Evolutionary conservation across 2,888 invertebrate species (phyloP).

Genomic region (Tigriopus californicus): DNA sequence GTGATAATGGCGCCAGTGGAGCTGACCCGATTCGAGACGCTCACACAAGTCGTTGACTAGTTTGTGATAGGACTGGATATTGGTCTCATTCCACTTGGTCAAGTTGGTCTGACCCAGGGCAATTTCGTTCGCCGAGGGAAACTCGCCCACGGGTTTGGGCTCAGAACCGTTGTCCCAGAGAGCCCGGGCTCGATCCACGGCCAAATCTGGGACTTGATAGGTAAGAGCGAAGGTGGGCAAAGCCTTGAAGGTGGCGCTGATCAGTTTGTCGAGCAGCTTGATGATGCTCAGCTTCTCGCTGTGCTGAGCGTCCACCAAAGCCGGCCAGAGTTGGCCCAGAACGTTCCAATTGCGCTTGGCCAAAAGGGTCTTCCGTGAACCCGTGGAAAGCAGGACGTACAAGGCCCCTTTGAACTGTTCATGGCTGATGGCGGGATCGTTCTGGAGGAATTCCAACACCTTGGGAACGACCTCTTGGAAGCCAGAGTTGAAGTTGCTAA

Average conservation of each 20-base stretch:
- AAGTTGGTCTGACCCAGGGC: constrained; percentile 6
- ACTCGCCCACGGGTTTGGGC: not conserved
- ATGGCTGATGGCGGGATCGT: constrained; percentile 39
- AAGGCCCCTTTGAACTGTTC: constrained; percentile 51
- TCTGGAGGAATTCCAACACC: constrained; percentile 35
- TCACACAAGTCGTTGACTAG: constrained; percentile 24
- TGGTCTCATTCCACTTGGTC: constrained; percentile 10
- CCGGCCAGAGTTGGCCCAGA: constrained; percentile 52
- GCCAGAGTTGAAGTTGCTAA: constrained; percentile 46
- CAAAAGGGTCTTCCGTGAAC: constrained; percentile 38
- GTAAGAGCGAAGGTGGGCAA: constrained; percentile 22
- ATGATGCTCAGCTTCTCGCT: constrained; percentile 70
- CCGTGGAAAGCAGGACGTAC: constrained; percentile 50
- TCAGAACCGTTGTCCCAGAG: not conserved
- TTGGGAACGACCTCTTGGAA: constrained; percentile 45
- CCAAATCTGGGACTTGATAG: constrained; percentile 14
- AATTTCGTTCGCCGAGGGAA: not conserved
- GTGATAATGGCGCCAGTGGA: constrained; percentile 61
- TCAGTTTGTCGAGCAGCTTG: constrained; percentile 27
- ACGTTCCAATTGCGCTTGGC: constrained; percentile 57
- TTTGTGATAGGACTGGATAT: constrained; percentile 22
- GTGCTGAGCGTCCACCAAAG: constrained; percentile 51
- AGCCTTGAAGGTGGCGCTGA: constrained; percentile 20
- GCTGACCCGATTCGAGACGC: constrained; percentile 25
- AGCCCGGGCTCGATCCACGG: constrained; percentile 13